phyloP scores from a whole-genome alignment of 1,140 invertebrate genomes.

The Acromyrmex charruanus region DNA sequence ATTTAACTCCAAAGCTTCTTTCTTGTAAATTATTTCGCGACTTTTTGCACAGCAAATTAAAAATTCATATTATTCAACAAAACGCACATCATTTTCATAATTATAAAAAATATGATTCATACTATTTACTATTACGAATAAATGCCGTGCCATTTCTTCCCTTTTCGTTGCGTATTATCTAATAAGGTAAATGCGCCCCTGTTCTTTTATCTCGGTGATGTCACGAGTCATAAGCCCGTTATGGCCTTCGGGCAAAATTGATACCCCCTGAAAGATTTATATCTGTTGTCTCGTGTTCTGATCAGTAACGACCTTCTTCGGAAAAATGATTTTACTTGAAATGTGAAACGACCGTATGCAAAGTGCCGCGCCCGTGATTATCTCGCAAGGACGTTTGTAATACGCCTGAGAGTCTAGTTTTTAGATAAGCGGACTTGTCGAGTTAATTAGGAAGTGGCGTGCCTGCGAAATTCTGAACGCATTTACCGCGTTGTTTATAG shows the following conservation, averaged over 20 bases:
- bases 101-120: neutral
- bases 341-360: slow-evolving; percentile 49
- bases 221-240: slow-evolving; percentile 12
- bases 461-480: slow-evolving; percentile 21
- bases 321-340: slow-evolving; percentile 46
- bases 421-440: slow-evolving; percentile 43
- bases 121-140: neutral
- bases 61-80: neutral
- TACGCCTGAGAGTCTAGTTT: neutral
- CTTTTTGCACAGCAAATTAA: neutral
- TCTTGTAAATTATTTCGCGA: neutral
- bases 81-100: neutral
- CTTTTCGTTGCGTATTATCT: neutral
- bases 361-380: slow-evolving; percentile 43
- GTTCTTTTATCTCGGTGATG: neutral
- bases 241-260: slow-evolving; percentile 36
- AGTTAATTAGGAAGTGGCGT: slow-evolving; percentile 43
- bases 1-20: neutral
- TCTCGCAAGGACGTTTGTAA: slow-evolving; percentile 56
- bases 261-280: slow-evolving; percentile 51
- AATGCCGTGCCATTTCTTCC: neutral
- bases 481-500: slow-evolving; percentile 5
- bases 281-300: slow-evolving; percentile 33
- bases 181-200: slow-evolving; percentile 29
- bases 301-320: slow-evolving; percentile 45